A percentile compares a stretch with the other conserved stretches of the same genome.
Conservation (phyloP, 1,140 invertebrate species). For the Camponotus floridanus region DNA sequence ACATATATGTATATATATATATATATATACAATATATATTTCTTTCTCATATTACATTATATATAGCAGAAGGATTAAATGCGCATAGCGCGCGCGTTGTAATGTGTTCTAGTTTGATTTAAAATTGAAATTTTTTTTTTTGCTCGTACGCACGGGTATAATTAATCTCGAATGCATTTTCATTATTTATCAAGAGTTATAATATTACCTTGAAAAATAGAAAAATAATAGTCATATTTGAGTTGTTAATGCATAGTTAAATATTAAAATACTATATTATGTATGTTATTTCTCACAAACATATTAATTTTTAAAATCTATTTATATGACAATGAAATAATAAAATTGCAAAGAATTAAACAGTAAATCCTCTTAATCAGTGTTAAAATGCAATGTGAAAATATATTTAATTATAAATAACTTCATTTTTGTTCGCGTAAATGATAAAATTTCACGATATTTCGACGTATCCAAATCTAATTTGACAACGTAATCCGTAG, state of each 20-base stretch:
- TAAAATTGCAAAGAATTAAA: neutral
- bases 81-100: no score
- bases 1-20: no score
- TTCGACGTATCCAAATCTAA: neutral
- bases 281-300: neutral
- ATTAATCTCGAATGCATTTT: neutral
- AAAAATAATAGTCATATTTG: neutral
- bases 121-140: no score
- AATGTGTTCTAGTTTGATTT: no score
- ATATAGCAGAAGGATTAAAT: no score
- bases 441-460: neutral
- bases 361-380: neutral
- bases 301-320: neutral
- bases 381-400: neutral
- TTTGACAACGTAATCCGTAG: neutral
- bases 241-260: neutral
- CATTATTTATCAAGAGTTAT: neutral
- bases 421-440: neutral
- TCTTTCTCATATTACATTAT: no score
- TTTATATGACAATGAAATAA: constrained; percentile 7
- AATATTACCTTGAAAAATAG: neutral
- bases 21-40: no score
- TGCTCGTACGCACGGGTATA: no score
- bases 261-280: constrained; percentile 5
- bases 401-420: constrained; percentile 21